Base-by-base conservation (phyloP, 2,888 invertebrate genomes). In the Campoplex capitator region DNA sequence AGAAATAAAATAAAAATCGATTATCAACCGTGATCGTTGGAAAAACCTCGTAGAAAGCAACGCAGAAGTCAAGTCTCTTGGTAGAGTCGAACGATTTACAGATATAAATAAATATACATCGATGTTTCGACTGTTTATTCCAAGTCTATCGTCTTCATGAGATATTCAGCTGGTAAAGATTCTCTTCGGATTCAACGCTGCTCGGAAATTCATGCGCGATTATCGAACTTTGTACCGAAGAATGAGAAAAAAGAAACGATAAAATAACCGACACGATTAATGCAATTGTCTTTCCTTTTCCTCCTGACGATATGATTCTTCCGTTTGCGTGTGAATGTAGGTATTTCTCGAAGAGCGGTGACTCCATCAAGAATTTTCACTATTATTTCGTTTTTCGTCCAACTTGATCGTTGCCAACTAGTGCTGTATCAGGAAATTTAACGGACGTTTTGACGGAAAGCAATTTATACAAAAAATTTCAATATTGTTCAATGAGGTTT, bases 1-100 rank as follows among this genome's bases (percentile, higher is more conserved):
- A 32, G 51, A 35, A 32, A 51, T 28, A 32, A 8, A 18, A 54
- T 3, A 62, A 32, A 68, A 68, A 65, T 28, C 16, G 56, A 7
- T 23, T 32, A 11, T 62, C 6, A n/a, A 74, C 23, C 23, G 62
- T n/a, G 58, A 74, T 77, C 78, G 51, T 82, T 83, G 83, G 9
- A 70, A 51, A 88, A 83, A 83, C 71, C 85, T 82, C 74, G 81
- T 62, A 56, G 38, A 76, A 51, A 83, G 86, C 85, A 79, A 83
- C 84, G 86, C 51, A 85, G 65, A 58, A 81, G 54, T 78, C 75
- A 42, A 51, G 70, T 75, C 28, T 38, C 32, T 67, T 38, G 23
- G 8, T 38, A 45, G 35, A 51, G 35, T 65, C 42, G 23, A 45
- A 71, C 28, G 32, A 65, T 13, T 18, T 16, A 42, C 67, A 45